phyloP scores from a whole-genome alignment of 37 sponge, comb jelly and placozoan species.

The Ianthella basta region DNA sequence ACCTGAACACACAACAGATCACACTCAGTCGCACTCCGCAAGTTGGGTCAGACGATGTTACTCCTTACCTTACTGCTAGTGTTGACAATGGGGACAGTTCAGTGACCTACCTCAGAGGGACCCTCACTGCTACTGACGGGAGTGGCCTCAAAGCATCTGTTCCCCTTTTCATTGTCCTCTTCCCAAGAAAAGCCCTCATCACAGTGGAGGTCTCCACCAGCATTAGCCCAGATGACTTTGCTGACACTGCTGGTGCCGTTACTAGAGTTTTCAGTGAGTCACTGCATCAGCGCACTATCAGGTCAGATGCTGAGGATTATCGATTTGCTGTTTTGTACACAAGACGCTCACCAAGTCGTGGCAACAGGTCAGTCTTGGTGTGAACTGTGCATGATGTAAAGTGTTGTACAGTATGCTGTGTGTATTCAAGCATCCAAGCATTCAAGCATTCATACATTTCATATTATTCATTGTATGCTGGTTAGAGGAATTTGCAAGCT shows the following conservation, averaged over 20 bases:
- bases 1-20: neutral
- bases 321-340: no score
- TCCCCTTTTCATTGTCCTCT: constrained; percentile 12
- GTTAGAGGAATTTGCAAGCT: no score
- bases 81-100: neutral
- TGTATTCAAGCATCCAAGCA: no score
- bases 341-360: no score
- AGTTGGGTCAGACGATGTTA: neutral
- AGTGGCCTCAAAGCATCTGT: neutral
- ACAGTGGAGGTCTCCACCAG: neutral
- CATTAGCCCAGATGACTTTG: neutral
- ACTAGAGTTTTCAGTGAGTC: neutral
- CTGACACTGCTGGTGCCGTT: neutral
- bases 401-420: no score
- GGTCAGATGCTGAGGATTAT: no score
- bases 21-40: neutral
- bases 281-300: neutral
- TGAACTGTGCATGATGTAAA: no score
- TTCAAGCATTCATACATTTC: no score
- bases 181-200: neutral
- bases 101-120: constrained; percentile 6
- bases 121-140: neutral
- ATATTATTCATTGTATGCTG: no score
- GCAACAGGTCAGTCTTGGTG: no score
- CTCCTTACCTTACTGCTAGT: neutral